Evolutionary conservation across 2,888 invertebrate genomes (phyloP).

Genomic region (Adineta ricciae): DNA sequence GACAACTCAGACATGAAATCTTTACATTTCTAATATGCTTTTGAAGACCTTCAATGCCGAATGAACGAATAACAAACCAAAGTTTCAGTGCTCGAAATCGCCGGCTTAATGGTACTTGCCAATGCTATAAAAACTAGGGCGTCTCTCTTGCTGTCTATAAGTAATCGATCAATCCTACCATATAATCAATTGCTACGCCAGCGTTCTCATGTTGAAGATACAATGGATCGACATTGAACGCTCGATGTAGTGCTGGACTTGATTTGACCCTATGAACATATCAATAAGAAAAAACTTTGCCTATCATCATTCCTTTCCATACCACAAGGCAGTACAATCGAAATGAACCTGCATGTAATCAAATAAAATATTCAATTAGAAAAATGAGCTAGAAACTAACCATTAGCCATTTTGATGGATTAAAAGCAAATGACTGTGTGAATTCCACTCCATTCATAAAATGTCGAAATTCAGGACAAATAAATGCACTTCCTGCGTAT

Average conservation of each 20-base stretch:
- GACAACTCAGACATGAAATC: constrained; percentile 44
- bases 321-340: constrained; percentile 93
- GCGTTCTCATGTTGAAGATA: constrained; percentile 91
- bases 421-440: neutral
- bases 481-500: constrained; percentile 88
- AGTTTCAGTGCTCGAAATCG: constrained; percentile 86
- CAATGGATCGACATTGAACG: constrained; percentile 89
- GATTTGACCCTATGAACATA: constrained; percentile 65
- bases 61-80: constrained; percentile 89
- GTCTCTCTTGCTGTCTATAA: neutral
- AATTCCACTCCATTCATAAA: constrained; percentile 60
- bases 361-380: constrained; percentile 57
- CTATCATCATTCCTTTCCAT: constrained; percentile 38
- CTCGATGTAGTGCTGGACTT: constrained; percentile 74
- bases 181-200: constrained; percentile 61
- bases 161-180: constrained; percentile 53
- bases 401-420: too few relatives aligned
- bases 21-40: constrained; percentile 64
- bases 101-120: constrained; percentile 90
- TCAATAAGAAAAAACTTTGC: too few relatives aligned
- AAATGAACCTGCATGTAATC: constrained; percentile 92
- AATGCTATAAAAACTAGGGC: constrained; percentile 60
- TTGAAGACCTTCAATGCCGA: constrained; percentile 83
- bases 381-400: neutral
- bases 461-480: constrained; percentile 86